Evolutionary conservation across 2,797 vertebrate genomes (phyloP).

Genomic region (Diglossa cyanea): DNA sequence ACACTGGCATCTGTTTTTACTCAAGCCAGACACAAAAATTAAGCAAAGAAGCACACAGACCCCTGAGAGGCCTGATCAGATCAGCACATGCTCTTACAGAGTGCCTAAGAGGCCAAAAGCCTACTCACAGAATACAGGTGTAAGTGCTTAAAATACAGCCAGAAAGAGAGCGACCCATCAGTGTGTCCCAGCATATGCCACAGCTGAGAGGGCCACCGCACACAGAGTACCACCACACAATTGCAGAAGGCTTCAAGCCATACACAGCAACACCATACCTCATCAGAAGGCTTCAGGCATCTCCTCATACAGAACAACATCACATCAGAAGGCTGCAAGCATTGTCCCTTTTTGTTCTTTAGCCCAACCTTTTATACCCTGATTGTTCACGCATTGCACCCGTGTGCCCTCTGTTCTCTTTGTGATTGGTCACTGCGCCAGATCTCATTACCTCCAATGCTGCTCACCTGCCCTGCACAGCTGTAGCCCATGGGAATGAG

Average conservation of each 20-base stretch:
- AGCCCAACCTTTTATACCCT: neutral
- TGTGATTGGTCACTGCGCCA: neutral
- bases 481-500: neutral
- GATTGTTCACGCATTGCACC: neutral
- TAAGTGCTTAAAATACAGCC: neutral
- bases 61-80: neutral
- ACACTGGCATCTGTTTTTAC: neutral
- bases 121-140: neutral
- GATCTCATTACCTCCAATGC: neutral
- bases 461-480: neutral
- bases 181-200: rapidly evolving
- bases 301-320: no score
- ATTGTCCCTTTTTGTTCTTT: neutral
- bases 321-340: neutral
- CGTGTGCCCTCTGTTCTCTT: neutral
- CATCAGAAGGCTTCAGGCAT: neutral
- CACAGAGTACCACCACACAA: neutral
- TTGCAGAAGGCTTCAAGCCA: neutral
- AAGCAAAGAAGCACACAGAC: neutral
- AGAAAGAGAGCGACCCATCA: neutral
- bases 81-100: neutral
- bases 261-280: neutral
- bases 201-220: neutral
- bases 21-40: neutral
- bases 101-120: rapidly evolving